Conservation (phyloP, 2,797 vertebrate genomes). For the Eutrigla gurnardus region DNA sequence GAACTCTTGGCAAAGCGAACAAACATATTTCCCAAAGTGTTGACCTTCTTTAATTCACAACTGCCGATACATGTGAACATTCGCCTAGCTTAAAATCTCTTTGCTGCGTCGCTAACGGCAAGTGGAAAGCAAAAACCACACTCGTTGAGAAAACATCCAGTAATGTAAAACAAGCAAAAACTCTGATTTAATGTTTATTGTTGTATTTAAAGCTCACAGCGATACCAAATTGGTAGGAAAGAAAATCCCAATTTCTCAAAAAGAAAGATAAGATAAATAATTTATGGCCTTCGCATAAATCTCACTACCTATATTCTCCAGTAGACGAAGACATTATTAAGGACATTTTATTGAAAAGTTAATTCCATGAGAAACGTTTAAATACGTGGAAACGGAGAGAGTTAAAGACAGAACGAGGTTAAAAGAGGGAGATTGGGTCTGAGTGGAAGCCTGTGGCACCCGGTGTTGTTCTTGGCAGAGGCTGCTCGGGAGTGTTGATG, state of each 20-base stretch:
- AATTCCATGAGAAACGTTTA: neutral
- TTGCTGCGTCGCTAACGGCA: neutral
- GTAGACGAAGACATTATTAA: neutral
- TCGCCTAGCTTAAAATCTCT: neutral
- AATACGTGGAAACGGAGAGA: constrained; percentile 16
- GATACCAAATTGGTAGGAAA: neutral
- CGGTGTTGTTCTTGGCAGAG: constrained; percentile 65
- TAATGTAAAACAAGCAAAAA: no score
- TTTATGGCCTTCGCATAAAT: neutral
- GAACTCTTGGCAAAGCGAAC: neutral
- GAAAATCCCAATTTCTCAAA: neutral
- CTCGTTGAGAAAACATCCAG: neutral
- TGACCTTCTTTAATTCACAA: neutral
- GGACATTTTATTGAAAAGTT: constrained; percentile 1
- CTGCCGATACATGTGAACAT: no score
- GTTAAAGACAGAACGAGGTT: constrained; percentile 14
- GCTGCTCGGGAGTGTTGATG: constrained; percentile 56
- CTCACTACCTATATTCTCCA: no score
- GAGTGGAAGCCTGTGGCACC: constrained; percentile 35
- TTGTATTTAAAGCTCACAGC: neutral
- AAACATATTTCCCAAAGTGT: neutral
- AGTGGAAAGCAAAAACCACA: neutral
- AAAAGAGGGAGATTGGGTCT: constrained; percentile 11
- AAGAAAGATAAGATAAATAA: neutral
- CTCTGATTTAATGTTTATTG: neutral